Conservation (phyloP, 2,797 vertebrate species). For the Naso thynnoides region DNA sequence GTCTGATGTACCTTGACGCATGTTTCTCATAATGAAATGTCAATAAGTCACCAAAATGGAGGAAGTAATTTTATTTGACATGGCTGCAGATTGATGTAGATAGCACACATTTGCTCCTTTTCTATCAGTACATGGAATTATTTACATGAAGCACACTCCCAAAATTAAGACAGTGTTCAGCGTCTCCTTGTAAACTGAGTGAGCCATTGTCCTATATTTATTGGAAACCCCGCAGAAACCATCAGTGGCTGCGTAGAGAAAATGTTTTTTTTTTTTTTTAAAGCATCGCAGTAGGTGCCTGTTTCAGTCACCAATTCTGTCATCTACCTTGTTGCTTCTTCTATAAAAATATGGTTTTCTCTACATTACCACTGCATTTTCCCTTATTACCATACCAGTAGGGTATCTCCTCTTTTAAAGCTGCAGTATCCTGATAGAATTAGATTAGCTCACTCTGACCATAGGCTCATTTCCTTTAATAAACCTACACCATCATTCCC, state of each 20-base stretch:
- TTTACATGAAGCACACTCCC: slow-evolving; percentile 21
- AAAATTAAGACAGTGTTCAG: slow-evolving; percentile 19
- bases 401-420: slow-evolving; percentile 47
- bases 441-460: slow-evolving; percentile 54
- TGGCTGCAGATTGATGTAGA: slow-evolving; percentile 10
- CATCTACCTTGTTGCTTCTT: slow-evolving; percentile 11
- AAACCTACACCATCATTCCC: slow-evolving; percentile 76
- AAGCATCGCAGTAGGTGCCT: slow-evolving; percentile 3
- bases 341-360: slow-evolving; percentile 25
- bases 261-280: not conserved
- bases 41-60: slow-evolving; percentile 69
- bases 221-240: slow-evolving; percentile 31
- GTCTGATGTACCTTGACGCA: slow-evolving; percentile 15
- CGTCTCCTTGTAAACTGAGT: slow-evolving; percentile 2
- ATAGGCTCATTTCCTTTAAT: slow-evolving; percentile 74
- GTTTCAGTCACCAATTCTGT: slow-evolving; percentile 8
- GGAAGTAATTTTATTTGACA: slow-evolving; percentile 62
- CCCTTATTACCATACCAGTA: slow-evolving; percentile 43
- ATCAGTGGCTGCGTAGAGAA: slow-evolving; percentile 1
- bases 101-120: slow-evolving; percentile 23
- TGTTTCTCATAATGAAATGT: slow-evolving; percentile 75
- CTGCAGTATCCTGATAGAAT: slow-evolving; percentile 53
- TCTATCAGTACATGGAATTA: slow-evolving; percentile 22
- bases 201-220: slow-evolving; percentile 37
- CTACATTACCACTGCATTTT: slow-evolving; percentile 29